Percentiles rank a stretch among this genome's conserved stretches.
These are phyloP conservation scores for Chloroceryle aenea DNA, from an alignment of 2,113 vertebrate species.

Conservation along the genomic window DNA sequence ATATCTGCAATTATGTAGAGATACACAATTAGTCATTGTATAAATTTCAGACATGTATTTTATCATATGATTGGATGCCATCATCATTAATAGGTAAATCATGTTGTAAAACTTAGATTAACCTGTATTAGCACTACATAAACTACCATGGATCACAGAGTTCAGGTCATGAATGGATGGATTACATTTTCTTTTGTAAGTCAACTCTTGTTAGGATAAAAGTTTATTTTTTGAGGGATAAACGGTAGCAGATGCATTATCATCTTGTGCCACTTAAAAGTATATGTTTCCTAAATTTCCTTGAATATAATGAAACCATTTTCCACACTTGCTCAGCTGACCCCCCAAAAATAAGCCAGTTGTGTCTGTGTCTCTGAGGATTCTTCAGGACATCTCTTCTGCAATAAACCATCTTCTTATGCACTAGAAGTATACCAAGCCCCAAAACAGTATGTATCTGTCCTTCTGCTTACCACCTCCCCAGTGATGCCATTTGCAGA, in stretches of 20 bases:
- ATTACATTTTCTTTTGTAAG: background rate
- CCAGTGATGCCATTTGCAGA: rapidly evolving
- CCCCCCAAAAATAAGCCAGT: rapidly evolving
- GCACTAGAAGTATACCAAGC: background rate
- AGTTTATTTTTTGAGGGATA: background rate
- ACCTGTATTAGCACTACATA: background rate
- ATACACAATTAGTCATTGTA: background rate
- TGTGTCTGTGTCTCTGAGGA: background rate
- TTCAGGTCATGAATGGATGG: background rate
- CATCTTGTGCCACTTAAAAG: background rate
- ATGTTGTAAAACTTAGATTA: background rate
- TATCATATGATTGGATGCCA: background rate
- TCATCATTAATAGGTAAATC: background rate
- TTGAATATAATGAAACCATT: background rate
- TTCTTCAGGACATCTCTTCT: background rate
- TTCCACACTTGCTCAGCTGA: background rate
- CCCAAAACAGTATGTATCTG: background rate
- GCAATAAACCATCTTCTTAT: background rate
- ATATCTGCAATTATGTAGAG: background rate
- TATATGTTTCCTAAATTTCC: background rate
- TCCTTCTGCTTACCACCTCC: background rate
- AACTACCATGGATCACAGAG: background rate
- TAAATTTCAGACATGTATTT: background rate
- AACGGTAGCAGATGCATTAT: background rate
- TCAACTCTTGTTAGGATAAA: background rate